Evolutionary conservation across 2,888 invertebrate species (phyloP), one percentile per base, ranked within the genome.

Genomic region (Stenchaetothrips biformis): DNA sequence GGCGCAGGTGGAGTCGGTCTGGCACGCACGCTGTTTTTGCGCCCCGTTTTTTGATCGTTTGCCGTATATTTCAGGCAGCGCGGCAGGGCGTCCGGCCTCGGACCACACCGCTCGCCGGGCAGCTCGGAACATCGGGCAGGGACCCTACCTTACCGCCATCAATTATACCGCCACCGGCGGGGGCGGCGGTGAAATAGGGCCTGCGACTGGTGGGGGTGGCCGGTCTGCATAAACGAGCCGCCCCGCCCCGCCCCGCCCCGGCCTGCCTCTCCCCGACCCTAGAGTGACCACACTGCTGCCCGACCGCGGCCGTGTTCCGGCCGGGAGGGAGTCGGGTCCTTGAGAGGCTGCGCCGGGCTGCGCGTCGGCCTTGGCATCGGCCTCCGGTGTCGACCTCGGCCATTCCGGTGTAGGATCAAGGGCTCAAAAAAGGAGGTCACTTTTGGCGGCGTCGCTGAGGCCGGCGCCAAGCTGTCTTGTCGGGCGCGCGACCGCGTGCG

Each of bases 11-110:
- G 6, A 53, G 53, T 37, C 1, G 37, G 37, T 4, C 37, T 37
- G 37, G 37, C n/a, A 9, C 3, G n/a, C 67, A 67, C 21, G n/a
- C 21, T 21, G 16, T 74, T 74, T 74, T 74, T 74, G 67, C 25
- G 67, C 67, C 25, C 8, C 21, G 67, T 74, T 74, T 74, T 74
- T 74, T 74, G 67, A 74, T 53, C 53, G 53, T 53, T 53, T 53
- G 53, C 67, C 67, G 67, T 74, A 74, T 25, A 74, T 25, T 25
- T 74, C 67, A 74, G 6, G 3, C 8, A 7, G 67, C 25, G 25
- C 3, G 67, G 21, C 16, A 16, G 53, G 53, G 67, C 21, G 21
- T 25, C 25, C 8, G 21, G 67, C 11, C 16, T 18, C 18, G 53
- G 53, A 18, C 53, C 53, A 13, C 16, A 13, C 11, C 16, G 53